Conservation (phyloP, 2,888 invertebrate species). For the Ptilodon capucinus region DNA sequence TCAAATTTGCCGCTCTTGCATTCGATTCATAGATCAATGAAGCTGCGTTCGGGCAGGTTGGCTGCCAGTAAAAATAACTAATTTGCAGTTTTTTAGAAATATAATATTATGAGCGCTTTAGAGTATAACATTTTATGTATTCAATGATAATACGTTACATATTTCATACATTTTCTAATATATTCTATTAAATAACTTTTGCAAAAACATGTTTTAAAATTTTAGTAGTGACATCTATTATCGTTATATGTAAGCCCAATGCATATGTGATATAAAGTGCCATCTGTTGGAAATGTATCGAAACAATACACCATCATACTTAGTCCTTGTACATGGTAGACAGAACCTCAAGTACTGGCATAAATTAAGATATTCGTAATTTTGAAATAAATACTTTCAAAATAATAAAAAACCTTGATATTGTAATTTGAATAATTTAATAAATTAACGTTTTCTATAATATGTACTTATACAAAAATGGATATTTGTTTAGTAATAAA, state of each 20-base stretch:
- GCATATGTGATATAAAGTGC: background rate
- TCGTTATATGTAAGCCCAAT: background rate
- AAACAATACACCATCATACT: background rate
- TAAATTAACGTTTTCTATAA: conserved; percentile 40
- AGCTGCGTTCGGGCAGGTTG: conserved; percentile 36
- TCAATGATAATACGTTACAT: too few species aligned
- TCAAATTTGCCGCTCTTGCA: conserved; percentile 59
- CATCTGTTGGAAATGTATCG: background rate
- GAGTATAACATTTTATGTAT: too few species aligned
- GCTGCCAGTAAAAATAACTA: conserved; percentile 6
- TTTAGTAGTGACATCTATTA: background rate
- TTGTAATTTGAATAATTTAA: conserved; percentile 30
- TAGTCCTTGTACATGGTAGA: too few species aligned
- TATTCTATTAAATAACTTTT: background rate
- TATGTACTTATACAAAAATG: conserved; percentile 24
- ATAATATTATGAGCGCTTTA: too few species aligned
- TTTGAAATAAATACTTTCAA: conserved; percentile 1
- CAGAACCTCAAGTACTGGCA: too few species aligned
- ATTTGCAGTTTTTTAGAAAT: background rate
- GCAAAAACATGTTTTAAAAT: background rate
- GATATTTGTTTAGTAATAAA: conserved; percentile 17
- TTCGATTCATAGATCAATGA: conserved; percentile 58
- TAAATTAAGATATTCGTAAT: too few species aligned
- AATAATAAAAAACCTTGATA: background rate
- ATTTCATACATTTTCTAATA: too few species aligned